Conservation (phyloP, 2,888 invertebrate species). For the Agrochola litura region DNA sequence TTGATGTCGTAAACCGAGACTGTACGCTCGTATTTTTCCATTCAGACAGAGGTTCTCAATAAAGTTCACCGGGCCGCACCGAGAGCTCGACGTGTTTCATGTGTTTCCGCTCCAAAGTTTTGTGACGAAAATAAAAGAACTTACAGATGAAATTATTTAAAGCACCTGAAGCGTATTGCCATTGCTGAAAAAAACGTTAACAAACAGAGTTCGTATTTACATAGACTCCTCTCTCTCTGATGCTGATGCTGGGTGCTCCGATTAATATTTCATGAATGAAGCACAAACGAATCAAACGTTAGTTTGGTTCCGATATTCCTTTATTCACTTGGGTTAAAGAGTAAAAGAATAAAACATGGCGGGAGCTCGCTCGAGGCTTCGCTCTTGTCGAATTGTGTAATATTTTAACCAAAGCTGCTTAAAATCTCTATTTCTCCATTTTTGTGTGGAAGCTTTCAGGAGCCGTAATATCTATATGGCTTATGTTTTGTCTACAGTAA, state of each 20-base stretch:
- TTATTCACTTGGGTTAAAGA: slow-evolving; percentile 68
- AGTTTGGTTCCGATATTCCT: slow-evolving; percentile 73
- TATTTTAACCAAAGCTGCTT: slow-evolving; percentile 68
- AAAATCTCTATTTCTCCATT: slow-evolving; percentile 59
- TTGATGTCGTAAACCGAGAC: slow-evolving; percentile 66
- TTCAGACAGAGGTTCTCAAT: slow-evolving; percentile 75
- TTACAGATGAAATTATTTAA: slow-evolving; percentile 28
- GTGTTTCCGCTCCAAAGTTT: slow-evolving; percentile 52
- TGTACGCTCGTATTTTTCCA: slow-evolving; percentile 61
- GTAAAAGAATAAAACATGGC: slow-evolving; percentile 73
- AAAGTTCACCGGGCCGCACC: slow-evolving; percentile 61
- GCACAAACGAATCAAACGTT: slow-evolving; percentile 76
- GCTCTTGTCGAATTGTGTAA: slow-evolving; percentile 59
- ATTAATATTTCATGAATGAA: slow-evolving; percentile 80
- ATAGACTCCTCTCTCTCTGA: slow-evolving; percentile 57
- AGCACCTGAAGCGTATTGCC: slow-evolving; percentile 13
- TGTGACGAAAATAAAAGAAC: slow-evolving; percentile 41
- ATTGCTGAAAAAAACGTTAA: slow-evolving; percentile 18
- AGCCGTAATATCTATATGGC: slow-evolving; percentile 2
- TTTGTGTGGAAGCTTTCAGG: slow-evolving; percentile 25
- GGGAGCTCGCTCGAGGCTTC: slow-evolving; percentile 36
- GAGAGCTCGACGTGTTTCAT: slow-evolving; percentile 56
- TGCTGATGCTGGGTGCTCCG: slow-evolving; percentile 50
- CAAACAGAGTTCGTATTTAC: slow-evolving; percentile 62
- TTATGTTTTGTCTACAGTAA: slow-evolving; percentile 21